Evolutionary conservation across 2,113 vertebrate species (phyloP).

Genomic region (Rhegmatorhina hoffmannsi): DNA sequence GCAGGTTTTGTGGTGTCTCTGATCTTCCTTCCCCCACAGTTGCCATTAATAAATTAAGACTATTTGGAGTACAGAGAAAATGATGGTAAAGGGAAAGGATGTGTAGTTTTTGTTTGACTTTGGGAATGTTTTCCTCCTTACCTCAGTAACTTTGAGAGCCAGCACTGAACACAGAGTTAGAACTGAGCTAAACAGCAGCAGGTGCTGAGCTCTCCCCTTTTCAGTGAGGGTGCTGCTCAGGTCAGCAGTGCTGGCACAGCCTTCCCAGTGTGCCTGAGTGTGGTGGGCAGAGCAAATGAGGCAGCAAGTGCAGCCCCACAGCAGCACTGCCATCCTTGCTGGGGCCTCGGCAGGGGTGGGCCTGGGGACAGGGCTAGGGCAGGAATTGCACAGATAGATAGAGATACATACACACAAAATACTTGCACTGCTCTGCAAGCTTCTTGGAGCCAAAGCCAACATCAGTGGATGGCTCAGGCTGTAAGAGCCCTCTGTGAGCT

Average conservation of each 20-base stretch:
- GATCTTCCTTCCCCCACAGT: neutral
- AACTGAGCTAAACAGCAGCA: neutral
- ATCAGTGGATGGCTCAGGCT: neutral
- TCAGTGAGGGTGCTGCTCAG: neutral
- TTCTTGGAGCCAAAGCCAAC: neutral
- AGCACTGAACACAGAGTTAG: fast-evolving
- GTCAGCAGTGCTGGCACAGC: neutral
- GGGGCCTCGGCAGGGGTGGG: neutral
- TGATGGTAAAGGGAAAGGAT: neutral
- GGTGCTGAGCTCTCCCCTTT: neutral
- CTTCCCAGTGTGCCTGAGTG: neutral
- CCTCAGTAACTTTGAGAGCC: neutral
- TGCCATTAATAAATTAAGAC: neutral
- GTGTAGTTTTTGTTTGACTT: neutral
- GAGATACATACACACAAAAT: too few relatives aligned
- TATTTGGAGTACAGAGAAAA: neutral
- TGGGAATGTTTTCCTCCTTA: neutral
- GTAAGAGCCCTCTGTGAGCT: neutral
- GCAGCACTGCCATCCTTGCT: neutral
- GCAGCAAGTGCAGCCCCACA: neutral
- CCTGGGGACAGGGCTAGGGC: neutral
- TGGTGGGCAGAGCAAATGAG: neutral
- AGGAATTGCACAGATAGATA: too few relatives aligned
- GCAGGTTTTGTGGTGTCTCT: neutral
- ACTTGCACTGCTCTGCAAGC: neutral